Evolutionary conservation across 1,140 invertebrate species (phyloP), one percentile per base, ranked within the genome.

Genomic region (Micrasema longulum): DNA sequence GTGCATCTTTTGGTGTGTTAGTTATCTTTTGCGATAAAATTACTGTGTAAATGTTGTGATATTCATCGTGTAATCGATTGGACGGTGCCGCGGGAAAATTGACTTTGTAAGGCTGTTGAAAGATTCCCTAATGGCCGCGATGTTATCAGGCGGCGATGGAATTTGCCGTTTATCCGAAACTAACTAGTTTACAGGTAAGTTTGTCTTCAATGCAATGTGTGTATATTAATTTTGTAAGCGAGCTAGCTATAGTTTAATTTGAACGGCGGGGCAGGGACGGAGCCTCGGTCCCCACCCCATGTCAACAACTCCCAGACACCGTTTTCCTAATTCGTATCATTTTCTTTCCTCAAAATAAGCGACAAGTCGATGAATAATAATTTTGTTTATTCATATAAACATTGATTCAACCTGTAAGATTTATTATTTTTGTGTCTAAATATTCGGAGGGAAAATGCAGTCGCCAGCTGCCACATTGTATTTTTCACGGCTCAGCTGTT

Each of bases 121-220:
- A 31, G 48, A 47, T 69, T 35, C 48, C 63, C 63, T 70, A 70
- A 70, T 70, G 68, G 68, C 68, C 68, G 68, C 68, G 43, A 63
- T 70, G 68, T 70, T 70, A 70, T 70, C 68, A 70, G 68, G 36
- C 68, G 57, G 68, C 63, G 55, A 18, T 43, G 50, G 65, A 52
- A 45, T 68, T 68, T 68, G 18, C 48, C 53, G 50, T 68, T 53
- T 43, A 55, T 41, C 55, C 36, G 35, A 22, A 60, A 60, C 2
- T 60, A 31, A 41, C 22, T 60, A 38, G 35, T 22, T 23, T 22
- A 23, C 22, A 11, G 48, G 48, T 60, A 60, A 38, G 55, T 60
- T 16, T 38, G 26, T 41, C 35, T 38, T 38, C 41, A 23, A 6
- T 18, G 16, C 26, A 31, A 4, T 31, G 7, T 31, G 26, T 4